Percentiles rank a stretch among this genome's conserved stretches.
phyloP scores from a whole-genome alignment of 2,113 vertebrate species.

The Brienomyrus brachyistius region DNA sequence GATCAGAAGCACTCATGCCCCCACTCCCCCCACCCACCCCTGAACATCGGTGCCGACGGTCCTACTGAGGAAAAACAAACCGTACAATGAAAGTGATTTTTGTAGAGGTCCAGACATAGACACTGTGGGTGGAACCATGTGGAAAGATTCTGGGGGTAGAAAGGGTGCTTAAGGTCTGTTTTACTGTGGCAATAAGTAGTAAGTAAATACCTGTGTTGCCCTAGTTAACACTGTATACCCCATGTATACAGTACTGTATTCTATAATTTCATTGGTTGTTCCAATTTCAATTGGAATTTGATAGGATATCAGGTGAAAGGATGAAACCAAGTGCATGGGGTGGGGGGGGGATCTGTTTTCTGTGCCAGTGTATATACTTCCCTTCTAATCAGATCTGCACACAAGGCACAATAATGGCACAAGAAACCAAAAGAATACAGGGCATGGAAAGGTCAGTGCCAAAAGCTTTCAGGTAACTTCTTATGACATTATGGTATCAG shows the following conservation, averaged over 20 bases:
- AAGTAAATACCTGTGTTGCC: not conserved
- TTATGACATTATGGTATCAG: not conserved
- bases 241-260: not conserved
- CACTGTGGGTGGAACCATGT: not conserved
- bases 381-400: not conserved
- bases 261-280: not conserved
- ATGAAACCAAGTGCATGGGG: not conserved
- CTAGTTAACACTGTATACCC: not conserved
- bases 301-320: not conserved
- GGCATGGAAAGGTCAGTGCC: not conserved
- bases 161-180: not conserved
- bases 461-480: not conserved
- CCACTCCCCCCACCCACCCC: not conserved
- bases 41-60: not conserved
- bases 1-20: slow-evolving; percentile 24
- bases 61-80: not conserved
- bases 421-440: not conserved
- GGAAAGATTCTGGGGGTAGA: not conserved
- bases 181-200: not conserved
- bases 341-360: not conserved
- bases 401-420: not conserved
- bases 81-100: not conserved
- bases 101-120: not conserved
- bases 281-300: not conserved
- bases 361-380: not conserved